A percentile compares a stretch with the other conserved stretches of the same genome.
These are phyloP conservation scores for Pseudocheirus occidentalis DNA, from an alignment of 2,797 vertebrate genomes.

Conservation along the genomic window DNA sequence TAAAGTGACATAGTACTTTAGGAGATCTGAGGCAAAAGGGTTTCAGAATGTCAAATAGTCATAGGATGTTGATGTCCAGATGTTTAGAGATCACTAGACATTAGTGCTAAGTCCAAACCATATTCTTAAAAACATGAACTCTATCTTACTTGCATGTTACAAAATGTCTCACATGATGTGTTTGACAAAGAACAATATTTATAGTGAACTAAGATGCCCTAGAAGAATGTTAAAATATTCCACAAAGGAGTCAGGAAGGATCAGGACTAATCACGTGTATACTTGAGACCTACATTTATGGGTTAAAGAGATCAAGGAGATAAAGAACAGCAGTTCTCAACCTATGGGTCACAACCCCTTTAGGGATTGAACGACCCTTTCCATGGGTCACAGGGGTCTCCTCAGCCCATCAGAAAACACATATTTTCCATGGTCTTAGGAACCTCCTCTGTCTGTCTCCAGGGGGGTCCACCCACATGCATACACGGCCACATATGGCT, in stretches of 20 bases:
- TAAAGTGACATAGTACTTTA: conserved; percentile 35
- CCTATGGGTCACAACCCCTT: no score
- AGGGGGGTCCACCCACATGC: no score
- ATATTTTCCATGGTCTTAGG: no score
- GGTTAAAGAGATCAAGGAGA: not conserved
- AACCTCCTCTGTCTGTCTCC: no score
- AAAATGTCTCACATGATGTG: not conserved
- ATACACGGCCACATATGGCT: no score
- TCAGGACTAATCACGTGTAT: not conserved
- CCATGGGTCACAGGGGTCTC: no score
- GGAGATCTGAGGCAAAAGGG: conserved; percentile 10
- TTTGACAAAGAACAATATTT: not conserved
- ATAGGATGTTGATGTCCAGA: not conserved
- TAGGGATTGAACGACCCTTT: no score
- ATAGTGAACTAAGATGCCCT: not conserved
- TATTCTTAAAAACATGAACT: not conserved
- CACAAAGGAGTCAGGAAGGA: conserved; percentile 29
- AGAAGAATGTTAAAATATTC: not conserved
- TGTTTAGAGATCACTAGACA: not conserved
- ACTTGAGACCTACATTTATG: not conserved
- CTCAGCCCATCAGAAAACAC: no score
- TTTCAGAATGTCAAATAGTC: conserved; percentile 44
- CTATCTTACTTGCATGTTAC: not conserved
- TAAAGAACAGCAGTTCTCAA: no score
- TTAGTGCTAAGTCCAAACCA: not conserved